phyloP scores from a whole-genome alignment of 2,797 vertebrate species.

The Poeciliopsis paucimaculata region DNA sequence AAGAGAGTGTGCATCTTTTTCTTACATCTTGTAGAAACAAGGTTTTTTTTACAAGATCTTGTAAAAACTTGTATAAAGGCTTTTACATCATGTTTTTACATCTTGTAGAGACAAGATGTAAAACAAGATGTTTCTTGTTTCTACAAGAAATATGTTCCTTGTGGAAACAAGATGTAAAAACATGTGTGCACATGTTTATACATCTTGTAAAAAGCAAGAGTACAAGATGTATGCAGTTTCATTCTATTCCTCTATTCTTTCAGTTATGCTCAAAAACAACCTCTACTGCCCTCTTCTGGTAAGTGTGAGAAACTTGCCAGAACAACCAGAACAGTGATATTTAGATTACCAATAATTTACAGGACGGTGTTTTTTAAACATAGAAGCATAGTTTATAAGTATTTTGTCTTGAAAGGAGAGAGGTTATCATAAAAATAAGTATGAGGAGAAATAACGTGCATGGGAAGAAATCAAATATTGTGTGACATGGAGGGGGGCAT shows the following conservation, averaged over 20 bases:
- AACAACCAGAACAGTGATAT: neutral
- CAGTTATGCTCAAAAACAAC: neutral
- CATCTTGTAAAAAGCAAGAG: too few species aligned
- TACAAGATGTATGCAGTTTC: neutral
- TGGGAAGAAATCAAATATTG: neutral
- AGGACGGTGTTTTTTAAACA: neutral
- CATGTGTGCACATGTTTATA: too few species aligned
- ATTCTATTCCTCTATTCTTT: neutral
- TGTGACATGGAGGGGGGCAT: neutral
- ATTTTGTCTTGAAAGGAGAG: neutral
- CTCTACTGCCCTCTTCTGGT: slow-evolving; percentile 3
- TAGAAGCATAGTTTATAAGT: too few species aligned
- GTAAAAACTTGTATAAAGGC: too few species aligned
- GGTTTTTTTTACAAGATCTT: too few species aligned
- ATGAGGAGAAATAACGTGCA: neutral
- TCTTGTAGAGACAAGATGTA: too few species aligned
- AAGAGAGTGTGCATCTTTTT: too few species aligned
- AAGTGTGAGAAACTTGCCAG: neutral
- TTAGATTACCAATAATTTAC: neutral
- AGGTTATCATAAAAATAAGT: neutral
- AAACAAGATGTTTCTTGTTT: too few species aligned
- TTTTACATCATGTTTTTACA: too few species aligned
- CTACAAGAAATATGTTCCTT: too few species aligned
- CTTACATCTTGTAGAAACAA: too few species aligned
- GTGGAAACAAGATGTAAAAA: too few species aligned